These are phyloP conservation scores for Dysdera silvatica DNA, from an alignment of 1,140 invertebrate species.

Conservation along the genomic window DNA sequence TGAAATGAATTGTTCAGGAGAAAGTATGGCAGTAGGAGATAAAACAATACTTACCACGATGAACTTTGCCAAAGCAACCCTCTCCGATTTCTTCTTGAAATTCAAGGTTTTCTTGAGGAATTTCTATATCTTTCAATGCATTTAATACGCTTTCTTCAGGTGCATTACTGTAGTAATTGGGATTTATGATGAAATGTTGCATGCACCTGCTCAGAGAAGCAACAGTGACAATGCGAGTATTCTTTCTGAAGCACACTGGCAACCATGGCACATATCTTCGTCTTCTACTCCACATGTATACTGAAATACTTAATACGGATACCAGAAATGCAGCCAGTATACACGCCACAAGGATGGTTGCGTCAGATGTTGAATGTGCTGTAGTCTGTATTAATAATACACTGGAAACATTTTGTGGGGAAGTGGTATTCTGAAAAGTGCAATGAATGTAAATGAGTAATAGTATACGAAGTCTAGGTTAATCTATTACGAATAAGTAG, in stretches of 20 bases:
- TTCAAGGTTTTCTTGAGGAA: slow-evolving; percentile 52
- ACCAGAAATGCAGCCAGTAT: neutral
- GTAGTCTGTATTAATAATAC: too few species aligned
- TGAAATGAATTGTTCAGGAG: too few species aligned
- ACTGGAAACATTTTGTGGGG: too few species aligned
- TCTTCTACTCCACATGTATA: neutral
- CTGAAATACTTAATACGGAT: neutral
- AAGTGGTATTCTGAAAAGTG: too few species aligned
- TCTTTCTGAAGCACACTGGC: neutral
- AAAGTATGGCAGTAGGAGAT: too few species aligned
- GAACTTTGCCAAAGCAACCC: slow-evolving; percentile 87
- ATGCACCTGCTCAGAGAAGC: slow-evolving; percentile 27
- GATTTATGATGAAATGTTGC: slow-evolving; percentile 32
- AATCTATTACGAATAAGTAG: too few species aligned
- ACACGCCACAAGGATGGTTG: neutral
- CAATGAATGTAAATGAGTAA: too few species aligned
- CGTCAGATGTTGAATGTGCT: too few species aligned
- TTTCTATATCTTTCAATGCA: slow-evolving; percentile 40
- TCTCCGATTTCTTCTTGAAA: slow-evolving; percentile 74
- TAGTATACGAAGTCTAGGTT: too few species aligned
- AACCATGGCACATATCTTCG: neutral
- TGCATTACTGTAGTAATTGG: slow-evolving; percentile 31
- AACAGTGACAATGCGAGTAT: neutral
- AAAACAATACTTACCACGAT: slow-evolving; percentile 73
- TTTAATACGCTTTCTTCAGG: slow-evolving; percentile 11